Evolutionary conservation across 2,888 invertebrate species (phyloP).

Genomic region (Aspidiotus destructor): DNA sequence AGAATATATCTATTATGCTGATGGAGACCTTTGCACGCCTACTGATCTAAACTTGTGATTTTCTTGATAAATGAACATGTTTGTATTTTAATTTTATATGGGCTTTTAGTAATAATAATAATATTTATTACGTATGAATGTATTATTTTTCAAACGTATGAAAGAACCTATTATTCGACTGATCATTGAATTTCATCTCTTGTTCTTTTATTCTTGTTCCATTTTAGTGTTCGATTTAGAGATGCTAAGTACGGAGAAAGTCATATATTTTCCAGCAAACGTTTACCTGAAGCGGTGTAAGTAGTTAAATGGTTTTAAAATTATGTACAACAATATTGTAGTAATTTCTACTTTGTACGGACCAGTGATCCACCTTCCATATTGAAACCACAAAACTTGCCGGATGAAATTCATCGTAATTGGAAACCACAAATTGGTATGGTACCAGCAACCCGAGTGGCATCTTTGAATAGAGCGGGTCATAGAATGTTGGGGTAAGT

Average conservation of each 20-base stretch:
- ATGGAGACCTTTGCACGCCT: too few relatives aligned
- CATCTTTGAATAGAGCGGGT: slow-evolving; percentile 57
- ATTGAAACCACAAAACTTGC: slow-evolving; percentile 66
- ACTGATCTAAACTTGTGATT: too few relatives aligned
- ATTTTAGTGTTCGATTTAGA: slow-evolving; percentile 57
- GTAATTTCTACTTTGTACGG: slow-evolving; percentile 10
- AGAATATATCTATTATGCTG: too few relatives aligned
- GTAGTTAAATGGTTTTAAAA: slow-evolving; percentile 34
- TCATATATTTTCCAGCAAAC: slow-evolving; percentile 66
- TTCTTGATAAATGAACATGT: too few relatives aligned
- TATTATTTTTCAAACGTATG: too few relatives aligned
- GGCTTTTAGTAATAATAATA: too few relatives aligned
- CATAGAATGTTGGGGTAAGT: slow-evolving; percentile 61
- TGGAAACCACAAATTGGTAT: slow-evolving; percentile 73
- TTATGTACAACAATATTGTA: not conserved
- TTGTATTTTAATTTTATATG: too few relatives aligned
- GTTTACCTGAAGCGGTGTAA: slow-evolving; percentile 47
- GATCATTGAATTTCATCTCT: too few relatives aligned
- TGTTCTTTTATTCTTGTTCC: not conserved
- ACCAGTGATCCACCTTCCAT: slow-evolving; percentile 59
- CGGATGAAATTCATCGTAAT: slow-evolving; percentile 54
- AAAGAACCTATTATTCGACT: too few relatives aligned
- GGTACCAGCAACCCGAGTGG: slow-evolving; percentile 54
- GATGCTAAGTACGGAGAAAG: slow-evolving; percentile 68
- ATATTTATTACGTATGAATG: too few relatives aligned